A percentile compares a stretch with the other conserved stretches of the same genome.
These are phyloP conservation scores for Amniataba percoides DNA, from an alignment of 2,797 vertebrate species.

Conservation along the genomic window DNA sequence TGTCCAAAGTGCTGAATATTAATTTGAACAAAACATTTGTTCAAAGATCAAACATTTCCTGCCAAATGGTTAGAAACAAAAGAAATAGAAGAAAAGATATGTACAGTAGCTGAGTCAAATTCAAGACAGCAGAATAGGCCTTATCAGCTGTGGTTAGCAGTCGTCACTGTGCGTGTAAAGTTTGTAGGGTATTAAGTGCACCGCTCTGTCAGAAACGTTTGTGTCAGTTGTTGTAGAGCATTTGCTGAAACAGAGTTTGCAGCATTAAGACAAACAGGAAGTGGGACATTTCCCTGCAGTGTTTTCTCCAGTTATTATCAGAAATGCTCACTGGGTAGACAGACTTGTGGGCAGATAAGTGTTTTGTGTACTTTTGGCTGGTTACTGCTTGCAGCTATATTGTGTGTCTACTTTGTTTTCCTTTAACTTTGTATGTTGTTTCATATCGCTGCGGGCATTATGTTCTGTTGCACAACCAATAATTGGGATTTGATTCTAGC, in stretches of 20 bases:
- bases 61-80: not conserved
- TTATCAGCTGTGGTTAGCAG: not conserved
- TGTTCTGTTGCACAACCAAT: not conserved
- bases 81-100: not conserved
- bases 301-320: constrained; percentile 19
- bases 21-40: not conserved
- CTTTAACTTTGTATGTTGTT: not conserved
- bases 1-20: not conserved
- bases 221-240: constrained; percentile 10
- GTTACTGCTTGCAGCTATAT: not conserved
- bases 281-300: constrained; percentile 23
- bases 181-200: not conserved
- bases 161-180: not conserved
- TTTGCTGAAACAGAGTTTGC: constrained; percentile 16
- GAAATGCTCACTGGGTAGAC: not conserved
- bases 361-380: constrained; percentile 2
- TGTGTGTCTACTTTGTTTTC: not conserved
- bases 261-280: constrained; percentile 47
- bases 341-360: constrained; percentile 6
- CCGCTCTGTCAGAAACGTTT: constrained; percentile 19
- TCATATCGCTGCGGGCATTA: not conserved
- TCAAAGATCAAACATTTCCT: not conserved
- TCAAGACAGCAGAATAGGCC: not conserved
- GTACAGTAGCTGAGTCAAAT: not conserved
- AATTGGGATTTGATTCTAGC: not conserved